Base-by-base conservation (phyloP, 2,888 invertebrate genomes). In the Hedychridium roseum region DNA sequence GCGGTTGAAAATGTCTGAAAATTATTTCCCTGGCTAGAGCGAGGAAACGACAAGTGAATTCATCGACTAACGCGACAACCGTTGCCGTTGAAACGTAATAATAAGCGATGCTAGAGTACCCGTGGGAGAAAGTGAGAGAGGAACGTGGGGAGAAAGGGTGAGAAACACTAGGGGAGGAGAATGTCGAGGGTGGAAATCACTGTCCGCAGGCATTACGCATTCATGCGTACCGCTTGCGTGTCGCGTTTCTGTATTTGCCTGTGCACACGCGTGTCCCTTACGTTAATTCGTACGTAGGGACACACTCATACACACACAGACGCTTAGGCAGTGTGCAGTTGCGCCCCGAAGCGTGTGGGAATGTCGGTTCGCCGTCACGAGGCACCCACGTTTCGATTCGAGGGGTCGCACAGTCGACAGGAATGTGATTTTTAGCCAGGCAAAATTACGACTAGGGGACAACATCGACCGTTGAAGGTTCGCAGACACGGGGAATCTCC, bases 101-200 rank as follows among this genome's bases (percentile, higher is more conserved):
- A n/a, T n/a, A n/a, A n/a, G 38, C 6, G 27, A 35, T 17, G 14
- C 14, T 43, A 41, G 44, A 48, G 49, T 47, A 50, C 46, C 42
- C 38, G 53, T 32, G 38, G 39, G 51, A 27, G 16, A 15, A 38
- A 12, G 37, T 30, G 35, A 27, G 27, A 37, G 43, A 37, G 44
- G 48, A 52, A 48, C 43, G 57, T 42, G 54, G 53, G 55, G 56
- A 57, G 31, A 39, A n/a, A n/a, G n/a, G n/a, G n/a, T n/a, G n/a
- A n/a, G n/a, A n/a, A n/a, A n/a, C n/a, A n/a, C n/a, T n/a, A n/a
- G n/a, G n/a, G 52, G 64, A 54, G 56, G 59, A 55, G 64, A 50
- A 45, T 53, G 66, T 61, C 63, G 74, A 74, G 74, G 74, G 73
- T 75, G 74, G 70, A 76, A 78, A 78, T 78, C 78, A 76, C 65